Evolutionary conservation across 2,888 invertebrate genomes (phyloP).

Genomic region (Oithona nana): DNA sequence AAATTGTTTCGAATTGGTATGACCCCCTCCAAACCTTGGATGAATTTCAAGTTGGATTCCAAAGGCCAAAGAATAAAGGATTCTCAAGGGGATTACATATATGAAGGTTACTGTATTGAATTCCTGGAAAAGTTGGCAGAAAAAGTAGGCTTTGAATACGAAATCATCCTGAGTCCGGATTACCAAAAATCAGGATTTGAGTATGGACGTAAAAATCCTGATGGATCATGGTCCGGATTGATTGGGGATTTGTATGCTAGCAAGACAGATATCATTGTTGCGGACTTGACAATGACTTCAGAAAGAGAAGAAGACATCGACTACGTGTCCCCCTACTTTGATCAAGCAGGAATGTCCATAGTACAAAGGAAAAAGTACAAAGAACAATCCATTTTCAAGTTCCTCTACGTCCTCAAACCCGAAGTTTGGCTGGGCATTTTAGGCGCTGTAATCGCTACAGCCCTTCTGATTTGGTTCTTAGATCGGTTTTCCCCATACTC

Average conservation of each 20-base stretch:
- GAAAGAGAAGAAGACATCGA: slow-evolving; percentile 75
- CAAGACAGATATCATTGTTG: slow-evolving; percentile 59
- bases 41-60: background rate
- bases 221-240: slow-evolving; percentile 62
- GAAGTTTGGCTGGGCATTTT: slow-evolving; percentile 80
- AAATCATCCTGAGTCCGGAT: slow-evolving; percentile 42
- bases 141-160: slow-evolving; percentile 57
- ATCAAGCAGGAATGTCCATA: slow-evolving; percentile 74
- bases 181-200: slow-evolving; percentile 25
- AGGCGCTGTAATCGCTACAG: slow-evolving; percentile 58
- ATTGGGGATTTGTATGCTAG: slow-evolving; percentile 63
- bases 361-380: slow-evolving; percentile 62
- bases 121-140: slow-evolving; percentile 48
- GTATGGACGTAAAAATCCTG: slow-evolving; percentile 43
- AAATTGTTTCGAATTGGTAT: background rate
- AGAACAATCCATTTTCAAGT: slow-evolving; percentile 69
- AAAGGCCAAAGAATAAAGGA: background rate
- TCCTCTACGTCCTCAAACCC: slow-evolving; percentile 68
- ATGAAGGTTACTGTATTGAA: slow-evolving; percentile 17
- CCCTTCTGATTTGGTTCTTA: slow-evolving; percentile 67
- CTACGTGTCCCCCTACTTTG: slow-evolving; percentile 74
- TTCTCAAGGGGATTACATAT: background rate
- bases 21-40: background rate
- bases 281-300: slow-evolving; percentile 70
- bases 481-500: slow-evolving; percentile 80